phyloP scores from a whole-genome alignment of 1,140 invertebrate genomes.

The Trissolcus basalis region DNA sequence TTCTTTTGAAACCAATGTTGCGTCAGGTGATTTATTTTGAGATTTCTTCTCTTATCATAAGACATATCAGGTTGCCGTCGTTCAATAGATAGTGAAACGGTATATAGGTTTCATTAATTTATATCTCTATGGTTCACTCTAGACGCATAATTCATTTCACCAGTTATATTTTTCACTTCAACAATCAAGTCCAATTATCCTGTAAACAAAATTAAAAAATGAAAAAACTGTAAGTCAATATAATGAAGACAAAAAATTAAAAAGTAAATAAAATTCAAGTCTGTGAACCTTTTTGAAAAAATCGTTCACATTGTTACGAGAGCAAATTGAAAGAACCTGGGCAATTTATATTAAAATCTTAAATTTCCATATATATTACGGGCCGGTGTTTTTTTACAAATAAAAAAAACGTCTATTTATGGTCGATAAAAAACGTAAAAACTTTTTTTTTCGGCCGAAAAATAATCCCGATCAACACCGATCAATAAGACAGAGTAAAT shows the following conservation, averaged over 20 bases:
- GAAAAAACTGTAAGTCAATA: too few species aligned
- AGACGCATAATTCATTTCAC: too few species aligned
- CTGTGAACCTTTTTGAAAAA: too few species aligned
- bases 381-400: too few species aligned
- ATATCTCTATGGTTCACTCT: slow-evolving; percentile 6
- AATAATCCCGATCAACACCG: slow-evolving; percentile 8
- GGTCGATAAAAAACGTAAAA: not conserved
- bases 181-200: too few species aligned
- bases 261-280: too few species aligned
- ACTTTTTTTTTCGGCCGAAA: not conserved
- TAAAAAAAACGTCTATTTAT: not conserved
- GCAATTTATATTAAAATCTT: too few species aligned
- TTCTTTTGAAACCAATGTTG: slow-evolving; percentile 4
- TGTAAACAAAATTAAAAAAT: too few species aligned
- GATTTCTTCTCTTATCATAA: slow-evolving; percentile 15
- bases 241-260: too few species aligned
- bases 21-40: slow-evolving; percentile 9
- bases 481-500: slow-evolving; percentile 23
- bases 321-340: not conserved
- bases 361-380: too few species aligned
- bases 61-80: slow-evolving; percentile 13
- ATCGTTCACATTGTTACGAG: not conserved
- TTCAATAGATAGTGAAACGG: slow-evolving; percentile 4
- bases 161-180: too few species aligned
- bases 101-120: slow-evolving; percentile 23